Conservation (phyloP, 1,140 invertebrate genomes). For the Bombus superbus region DNA sequence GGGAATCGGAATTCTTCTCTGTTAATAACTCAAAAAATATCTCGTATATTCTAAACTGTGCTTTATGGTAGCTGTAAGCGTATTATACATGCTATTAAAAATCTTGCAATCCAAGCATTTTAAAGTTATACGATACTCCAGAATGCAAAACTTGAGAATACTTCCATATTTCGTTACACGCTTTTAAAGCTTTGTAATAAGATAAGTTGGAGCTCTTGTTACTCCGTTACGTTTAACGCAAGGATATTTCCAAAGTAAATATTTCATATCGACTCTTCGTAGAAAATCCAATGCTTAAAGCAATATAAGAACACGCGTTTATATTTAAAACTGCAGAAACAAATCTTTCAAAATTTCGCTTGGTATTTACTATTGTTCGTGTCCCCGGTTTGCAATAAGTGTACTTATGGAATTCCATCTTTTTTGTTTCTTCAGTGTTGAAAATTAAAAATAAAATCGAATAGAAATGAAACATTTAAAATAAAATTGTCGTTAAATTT, state of each 20-base stretch:
- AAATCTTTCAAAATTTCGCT: not conserved
- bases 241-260: not conserved
- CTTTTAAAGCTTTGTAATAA: not conserved
- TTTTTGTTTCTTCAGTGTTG: too few species aligned
- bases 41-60: not conserved
- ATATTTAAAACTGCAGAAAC: not conserved
- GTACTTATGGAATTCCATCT: too few species aligned
- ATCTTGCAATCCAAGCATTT: not conserved
- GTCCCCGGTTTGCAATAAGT: too few species aligned
- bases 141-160: not conserved
- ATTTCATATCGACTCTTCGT: not conserved
- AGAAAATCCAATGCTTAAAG: not conserved
- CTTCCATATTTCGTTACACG: not conserved
- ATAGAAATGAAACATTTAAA: not conserved
- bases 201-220: not conserved
- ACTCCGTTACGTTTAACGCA: not conserved
- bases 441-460: not conserved
- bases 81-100: not conserved
- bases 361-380: too few species aligned
- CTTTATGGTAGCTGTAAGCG: not conserved
- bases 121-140: not conserved
- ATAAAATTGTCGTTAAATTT: not conserved
- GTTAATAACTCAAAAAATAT: not conserved
- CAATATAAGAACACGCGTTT: not conserved
- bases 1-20: not conserved